Evolutionary conservation across 2,888 invertebrate species (phyloP), one percentile per base, ranked within the genome.

Genomic region (Pseudococcus viburni): DNA sequence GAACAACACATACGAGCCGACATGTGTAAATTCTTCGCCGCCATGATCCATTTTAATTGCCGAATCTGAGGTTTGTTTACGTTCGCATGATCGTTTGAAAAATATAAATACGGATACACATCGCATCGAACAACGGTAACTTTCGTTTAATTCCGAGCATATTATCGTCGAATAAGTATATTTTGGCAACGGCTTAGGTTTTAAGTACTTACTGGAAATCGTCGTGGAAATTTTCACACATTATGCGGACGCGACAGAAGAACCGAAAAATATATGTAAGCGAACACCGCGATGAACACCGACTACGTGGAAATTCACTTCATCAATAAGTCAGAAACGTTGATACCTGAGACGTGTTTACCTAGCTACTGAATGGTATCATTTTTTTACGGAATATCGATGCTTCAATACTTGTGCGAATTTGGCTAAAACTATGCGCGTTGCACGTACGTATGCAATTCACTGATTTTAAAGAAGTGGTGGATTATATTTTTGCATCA

Each of bases 71-170:
- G 12, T 26, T 15, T 26, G 68, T 12, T 22, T 26, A 68, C n/a
- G 55, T 68, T 68, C 68, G 68, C 68, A 68, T 26, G 68, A 68
- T 68, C 68, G 68, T 26, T 68, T 68, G 68, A 68, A 68, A 68
- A 68, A 68, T 26, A 55, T 55, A 55, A 55, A 55, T 55, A 55
- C 55, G n/a, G 51, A 51, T 15, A 15, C 15, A 51, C 51, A 51
- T 33, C 12, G 4, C 55, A n/a, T 55, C 55, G 55, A 55, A 15
- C 55, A 55, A 55, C 55, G 55, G 55, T 55, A 55, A 55, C 55
- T 55, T 55, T n/a, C 55, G n/a, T 55, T 55, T n/a, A 55, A 55
- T 55, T 55, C 55, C 55, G 55, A 55, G 55, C 55, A 55, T 55
- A 55, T 55, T n/a, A 55, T 55, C 55, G 55, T n/a, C n/a, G 55